Evolutionary conservation across 2,113 vertebrate genomes (phyloP), one percentile per base, ranked within the genome.

Genomic region (Irena cyanogastra): DNA sequence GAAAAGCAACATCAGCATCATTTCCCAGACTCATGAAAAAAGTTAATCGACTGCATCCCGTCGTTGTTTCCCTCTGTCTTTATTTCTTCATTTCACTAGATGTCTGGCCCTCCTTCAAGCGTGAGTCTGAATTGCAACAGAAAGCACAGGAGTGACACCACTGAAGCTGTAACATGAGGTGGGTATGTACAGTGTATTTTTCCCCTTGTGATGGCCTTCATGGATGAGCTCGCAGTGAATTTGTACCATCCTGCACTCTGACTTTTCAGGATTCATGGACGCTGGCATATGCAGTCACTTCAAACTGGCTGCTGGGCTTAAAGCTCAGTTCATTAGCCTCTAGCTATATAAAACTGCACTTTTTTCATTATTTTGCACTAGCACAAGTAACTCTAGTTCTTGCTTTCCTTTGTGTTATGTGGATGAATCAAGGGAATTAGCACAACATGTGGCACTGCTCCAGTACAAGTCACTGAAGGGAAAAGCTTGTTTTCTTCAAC

Each of bases 181-280:
- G 37, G 24, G 26, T 17, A 49, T 0, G 0, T 50, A 22, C 0
- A 45, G 13, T 15, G 1, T 31, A 26, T 63, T 63, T 80, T 88
- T 11, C 23, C 53, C 16, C 22, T 60, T 53, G 18, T 68, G 41
- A 52, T 20, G 11, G 28, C 9, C 3, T 28, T 71, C 68, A 31
- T 0, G 3, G 47, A 35, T 42, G 45, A 86, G 53, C 18, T 44
- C 13, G 21, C 37, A 76, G 12, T 11, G 39, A 54, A 21, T 59
- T 27, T 24, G 13, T 8, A 64, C 0, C 0, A 57, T 61, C 22
- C 33, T 30, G 9, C 0, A 0, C 53, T 68, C 49, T 41, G 44
- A 52, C 37, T 83, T 87, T 50, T 50, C 49, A 79, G 27, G 50
- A 56, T 44, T 31, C 22, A 31, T 53, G 79, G 53, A 54, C 41